These are phyloP conservation scores for Syritta pipiens DNA, from an alignment of 2,888 invertebrate species.

Conservation along the genomic window DNA sequence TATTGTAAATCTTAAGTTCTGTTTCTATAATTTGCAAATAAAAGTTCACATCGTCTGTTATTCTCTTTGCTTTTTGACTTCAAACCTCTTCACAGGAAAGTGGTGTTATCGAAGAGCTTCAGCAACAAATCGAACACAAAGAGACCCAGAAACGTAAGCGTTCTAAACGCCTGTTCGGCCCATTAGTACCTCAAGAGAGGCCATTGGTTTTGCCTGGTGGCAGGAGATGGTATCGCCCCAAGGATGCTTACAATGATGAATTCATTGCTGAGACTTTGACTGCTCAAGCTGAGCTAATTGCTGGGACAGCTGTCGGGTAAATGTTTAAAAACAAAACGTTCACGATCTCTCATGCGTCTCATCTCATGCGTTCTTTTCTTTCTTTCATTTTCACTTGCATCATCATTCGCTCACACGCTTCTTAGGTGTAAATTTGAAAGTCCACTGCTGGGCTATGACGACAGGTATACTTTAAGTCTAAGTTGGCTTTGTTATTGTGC, in stretches of 20 bases:
- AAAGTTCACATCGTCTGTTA: not conserved
- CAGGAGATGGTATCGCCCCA: constrained; percentile 88
- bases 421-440: constrained; percentile 78
- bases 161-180: constrained; percentile 81
- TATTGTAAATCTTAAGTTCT: constrained; percentile 13
- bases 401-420: constrained; percentile 70
- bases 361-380: constrained; percentile 33
- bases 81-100: constrained; percentile 71
- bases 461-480: constrained; percentile 75
- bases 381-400: constrained; percentile 55
- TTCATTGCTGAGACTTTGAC: constrained; percentile 92
- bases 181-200: constrained; percentile 84
- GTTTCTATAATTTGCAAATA: too few relatives aligned
- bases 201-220: constrained; percentile 89
- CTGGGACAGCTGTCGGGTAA: constrained; percentile 92
- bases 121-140: constrained; percentile 79
- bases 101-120: constrained; percentile 80
- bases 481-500: not conserved
- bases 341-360: not conserved
- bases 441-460: constrained; percentile 77
- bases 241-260: constrained; percentile 93
- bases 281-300: constrained; percentile 91
- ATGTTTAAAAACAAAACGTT: constrained; percentile 69
- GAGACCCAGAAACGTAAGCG: constrained; percentile 80
- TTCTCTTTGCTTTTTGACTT: constrained; percentile 54